Evolutionary conservation across 1,140 invertebrate genomes (phyloP).

Genomic region (Panagrolaimus sp.): DNA sequence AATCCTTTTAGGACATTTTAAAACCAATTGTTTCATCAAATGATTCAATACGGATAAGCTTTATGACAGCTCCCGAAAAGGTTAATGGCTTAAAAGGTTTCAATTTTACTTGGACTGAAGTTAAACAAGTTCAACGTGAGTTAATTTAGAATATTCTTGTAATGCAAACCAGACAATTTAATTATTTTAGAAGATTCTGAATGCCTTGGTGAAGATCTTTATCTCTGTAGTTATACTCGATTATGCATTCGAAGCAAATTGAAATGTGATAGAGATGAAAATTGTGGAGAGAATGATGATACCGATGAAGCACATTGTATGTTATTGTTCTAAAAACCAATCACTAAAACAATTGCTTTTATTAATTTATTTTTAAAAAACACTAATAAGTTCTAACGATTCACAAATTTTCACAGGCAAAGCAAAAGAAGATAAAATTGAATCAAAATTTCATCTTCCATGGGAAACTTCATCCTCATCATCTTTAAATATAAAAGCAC

Average conservation of each 20-base stretch:
- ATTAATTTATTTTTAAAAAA: constrained; percentile 20
- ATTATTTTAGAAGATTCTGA: constrained; percentile 43
- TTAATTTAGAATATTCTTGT: not conserved
- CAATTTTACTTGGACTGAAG: constrained; percentile 60
- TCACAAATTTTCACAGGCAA: not conserved
- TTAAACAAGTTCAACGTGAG: constrained; percentile 41
- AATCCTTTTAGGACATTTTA: constrained; percentile 19
- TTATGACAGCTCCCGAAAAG: constrained; percentile 47
- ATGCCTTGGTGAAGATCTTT: constrained; percentile 40
- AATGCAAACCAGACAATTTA: not conserved
- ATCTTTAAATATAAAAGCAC: not conserved
- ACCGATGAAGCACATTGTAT: constrained; percentile 59
- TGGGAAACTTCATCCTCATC: not conserved
- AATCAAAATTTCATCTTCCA: too few relatives aligned
- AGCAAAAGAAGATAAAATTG: too few relatives aligned
- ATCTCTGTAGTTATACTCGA: constrained; percentile 57
- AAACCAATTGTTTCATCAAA: constrained; percentile 46
- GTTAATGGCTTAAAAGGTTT: constrained; percentile 58
- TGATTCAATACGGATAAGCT: constrained; percentile 50
- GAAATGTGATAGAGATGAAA: constrained; percentile 51
- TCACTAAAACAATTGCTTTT: constrained; percentile 5
- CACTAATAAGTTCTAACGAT: constrained; percentile 7
- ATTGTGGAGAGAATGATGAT: constrained; percentile 53
- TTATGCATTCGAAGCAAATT: constrained; percentile 51
- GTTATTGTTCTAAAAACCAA: constrained; percentile 20